A percentile compares a stretch with the other conserved stretches of the same genome.
These are phyloP conservation scores for Cydia splendana DNA, from an alignment of 1,140 invertebrate genomes.

Conservation along the genomic window DNA sequence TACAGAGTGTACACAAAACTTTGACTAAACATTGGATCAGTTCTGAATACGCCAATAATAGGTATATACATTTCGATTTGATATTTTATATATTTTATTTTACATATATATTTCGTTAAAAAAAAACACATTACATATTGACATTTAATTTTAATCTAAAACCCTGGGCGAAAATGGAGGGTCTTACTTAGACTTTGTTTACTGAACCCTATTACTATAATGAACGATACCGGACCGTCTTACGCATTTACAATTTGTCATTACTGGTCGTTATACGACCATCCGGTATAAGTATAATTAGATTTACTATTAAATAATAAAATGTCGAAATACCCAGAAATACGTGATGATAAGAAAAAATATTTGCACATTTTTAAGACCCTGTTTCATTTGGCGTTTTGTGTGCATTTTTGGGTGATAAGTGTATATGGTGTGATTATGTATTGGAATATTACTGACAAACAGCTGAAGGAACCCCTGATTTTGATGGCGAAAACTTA, in stretches of 20 bases:
- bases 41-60: too few relatives aligned
- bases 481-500: constrained; percentile 42
- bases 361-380: constrained; percentile 32
- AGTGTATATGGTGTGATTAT: constrained; percentile 34
- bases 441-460: constrained; percentile 38
- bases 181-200: too few relatives aligned
- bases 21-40: too few relatives aligned
- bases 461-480: constrained; percentile 34
- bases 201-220: not conserved
- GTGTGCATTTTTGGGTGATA: constrained; percentile 16
- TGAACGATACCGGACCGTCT: not conserved
- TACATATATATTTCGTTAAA: too few relatives aligned
- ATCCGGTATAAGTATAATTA: not conserved
- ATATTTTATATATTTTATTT: too few relatives aligned
- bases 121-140: too few relatives aligned
- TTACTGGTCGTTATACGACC: not conserved
- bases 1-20: too few relatives aligned
- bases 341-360: not conserved
- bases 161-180: too few relatives aligned
- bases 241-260: not conserved
- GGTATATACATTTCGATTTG: too few relatives aligned
- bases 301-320: not conserved
- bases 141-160: too few relatives aligned
- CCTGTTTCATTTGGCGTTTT: constrained; percentile 40
- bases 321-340: not conserved